Evolutionary conservation across 2,888 invertebrate genomes (phyloP).

Genomic region (Troides aeacus): DNA sequence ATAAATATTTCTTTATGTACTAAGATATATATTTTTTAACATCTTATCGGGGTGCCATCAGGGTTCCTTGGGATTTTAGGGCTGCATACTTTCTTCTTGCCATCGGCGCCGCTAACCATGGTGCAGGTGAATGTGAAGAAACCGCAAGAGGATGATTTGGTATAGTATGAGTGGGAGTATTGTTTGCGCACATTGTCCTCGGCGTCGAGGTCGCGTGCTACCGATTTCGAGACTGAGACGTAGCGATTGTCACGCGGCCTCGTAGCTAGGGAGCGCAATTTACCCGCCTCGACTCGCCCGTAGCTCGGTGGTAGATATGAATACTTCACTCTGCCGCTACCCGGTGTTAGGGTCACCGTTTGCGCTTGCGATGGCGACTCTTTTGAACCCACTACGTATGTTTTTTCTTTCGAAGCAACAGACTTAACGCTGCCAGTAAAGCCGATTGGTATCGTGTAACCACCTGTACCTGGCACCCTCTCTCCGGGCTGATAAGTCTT

Average conservation of each 20-base stretch:
- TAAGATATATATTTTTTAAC: constrained; percentile 45
- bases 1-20: constrained; percentile 1
- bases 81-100: constrained; percentile 89
- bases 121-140: constrained; percentile 93
- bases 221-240: constrained; percentile 89
- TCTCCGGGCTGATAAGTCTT: constrained; percentile 83
- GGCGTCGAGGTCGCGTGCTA: constrained; percentile 85
- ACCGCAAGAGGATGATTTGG: constrained; percentile 92
- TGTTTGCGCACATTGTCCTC: constrained; percentile 84
- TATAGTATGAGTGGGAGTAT: constrained; percentile 89
- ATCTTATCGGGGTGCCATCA: constrained; percentile 85
- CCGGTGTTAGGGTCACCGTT: constrained; percentile 79
- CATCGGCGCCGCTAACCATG: constrained; percentile 87
- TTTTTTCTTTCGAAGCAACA: constrained; percentile 80
- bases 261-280: constrained; percentile 59
- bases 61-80: constrained; percentile 89
- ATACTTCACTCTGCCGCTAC: constrained; percentile 69
- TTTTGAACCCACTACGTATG: constrained; percentile 78
- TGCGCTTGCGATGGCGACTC: constrained; percentile 84
- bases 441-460: constrained; percentile 84
- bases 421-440: constrained; percentile 85
- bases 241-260: constrained; percentile 82
- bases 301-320: constrained; percentile 48
- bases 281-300: constrained; percentile 55
- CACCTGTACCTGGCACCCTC: constrained; percentile 83